A percentile compares a stretch with the other conserved stretches of the same genome.
Conservation (phyloP, 1,140 invertebrate genomes). For the Acromyrmex heyeri region DNA sequence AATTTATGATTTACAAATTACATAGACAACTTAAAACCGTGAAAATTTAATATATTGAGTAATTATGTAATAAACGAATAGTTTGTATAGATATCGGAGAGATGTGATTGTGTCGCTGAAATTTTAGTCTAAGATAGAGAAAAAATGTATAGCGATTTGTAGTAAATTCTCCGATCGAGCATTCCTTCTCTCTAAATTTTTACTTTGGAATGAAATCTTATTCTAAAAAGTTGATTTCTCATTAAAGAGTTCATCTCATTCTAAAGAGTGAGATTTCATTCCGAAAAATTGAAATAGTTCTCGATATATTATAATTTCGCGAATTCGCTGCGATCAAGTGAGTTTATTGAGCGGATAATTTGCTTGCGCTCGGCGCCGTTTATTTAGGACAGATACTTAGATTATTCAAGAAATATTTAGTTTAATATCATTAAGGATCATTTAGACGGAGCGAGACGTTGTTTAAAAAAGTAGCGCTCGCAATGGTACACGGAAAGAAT, state of each 20-base stretch:
- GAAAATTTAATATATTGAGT: background rate
- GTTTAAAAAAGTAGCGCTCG: background rate
- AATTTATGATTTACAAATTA: background rate
- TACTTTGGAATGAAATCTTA: no score
- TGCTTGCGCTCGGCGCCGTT: background rate
- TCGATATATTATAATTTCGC: background rate
- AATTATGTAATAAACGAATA: background rate
- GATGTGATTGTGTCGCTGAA: background rate
- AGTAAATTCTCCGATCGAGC: background rate
- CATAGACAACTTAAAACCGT: background rate
- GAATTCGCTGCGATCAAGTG: constrained; percentile 42
- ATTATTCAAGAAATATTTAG: background rate
- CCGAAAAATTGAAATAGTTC: no score
- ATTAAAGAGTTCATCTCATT: no score
- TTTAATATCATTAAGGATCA: constrained; percentile 13
- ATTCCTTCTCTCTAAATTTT: constrained; percentile 7
- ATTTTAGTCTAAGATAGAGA: background rate
- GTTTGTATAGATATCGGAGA: background rate
- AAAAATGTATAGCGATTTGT: background rate
- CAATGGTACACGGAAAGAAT: no score
- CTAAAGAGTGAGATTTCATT: no score
- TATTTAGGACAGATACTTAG: constrained; percentile 37
- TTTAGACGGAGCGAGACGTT: constrained; percentile 23
- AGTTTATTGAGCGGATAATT: background rate
- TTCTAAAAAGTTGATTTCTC: no score